phyloP scores from a whole-genome alignment of 2,113 vertebrate genomes.

The Callaeas wilsoni region DNA sequence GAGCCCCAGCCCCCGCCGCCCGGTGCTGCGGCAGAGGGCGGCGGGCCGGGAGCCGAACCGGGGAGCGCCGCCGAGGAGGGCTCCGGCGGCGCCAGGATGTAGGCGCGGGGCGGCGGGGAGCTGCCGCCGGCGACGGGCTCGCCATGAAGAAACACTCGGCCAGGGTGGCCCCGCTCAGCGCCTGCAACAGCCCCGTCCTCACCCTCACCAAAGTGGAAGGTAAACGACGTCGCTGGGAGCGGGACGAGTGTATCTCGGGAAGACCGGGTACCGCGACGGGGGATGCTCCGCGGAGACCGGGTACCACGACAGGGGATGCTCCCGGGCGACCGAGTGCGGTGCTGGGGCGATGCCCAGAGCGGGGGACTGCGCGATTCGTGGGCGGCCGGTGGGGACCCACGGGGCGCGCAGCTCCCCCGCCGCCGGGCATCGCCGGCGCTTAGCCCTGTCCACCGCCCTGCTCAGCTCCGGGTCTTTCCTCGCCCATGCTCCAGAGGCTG shows the following conservation, averaged over 20 bases:
- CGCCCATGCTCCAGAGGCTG: neutral
- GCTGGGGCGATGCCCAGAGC: neutral
- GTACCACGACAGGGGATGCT: neutral
- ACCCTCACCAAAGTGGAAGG: conserved; percentile 98
- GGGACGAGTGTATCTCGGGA: neutral
- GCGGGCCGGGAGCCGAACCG: conserved; percentile 8
- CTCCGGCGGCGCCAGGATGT: conserved; percentile 77
- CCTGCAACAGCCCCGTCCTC: conserved; percentile 95
- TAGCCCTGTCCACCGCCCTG: too few species aligned
- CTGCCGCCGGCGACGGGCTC: conserved; percentile 74
- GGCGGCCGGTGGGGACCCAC: neutral
- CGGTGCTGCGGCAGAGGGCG: conserved; percentile 37
- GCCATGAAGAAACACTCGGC: conserved; percentile 97
- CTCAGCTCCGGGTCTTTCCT: neutral
- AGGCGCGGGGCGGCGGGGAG: conserved; percentile 73
- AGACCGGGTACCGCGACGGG: neutral
- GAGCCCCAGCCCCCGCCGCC: neutral
- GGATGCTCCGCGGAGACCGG: neutral
- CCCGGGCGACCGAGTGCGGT: neutral
- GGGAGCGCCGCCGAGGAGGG: conserved; percentile 47
- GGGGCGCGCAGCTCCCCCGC: neutral
- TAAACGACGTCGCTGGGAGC: conserved; percentile 53
- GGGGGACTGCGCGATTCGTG: neutral
- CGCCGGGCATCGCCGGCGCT: neutral
- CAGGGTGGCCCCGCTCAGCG: conserved; percentile 92